Base-by-base conservation (phyloP, 2,888 invertebrate genomes). In the Tiliacea aurago region DNA sequence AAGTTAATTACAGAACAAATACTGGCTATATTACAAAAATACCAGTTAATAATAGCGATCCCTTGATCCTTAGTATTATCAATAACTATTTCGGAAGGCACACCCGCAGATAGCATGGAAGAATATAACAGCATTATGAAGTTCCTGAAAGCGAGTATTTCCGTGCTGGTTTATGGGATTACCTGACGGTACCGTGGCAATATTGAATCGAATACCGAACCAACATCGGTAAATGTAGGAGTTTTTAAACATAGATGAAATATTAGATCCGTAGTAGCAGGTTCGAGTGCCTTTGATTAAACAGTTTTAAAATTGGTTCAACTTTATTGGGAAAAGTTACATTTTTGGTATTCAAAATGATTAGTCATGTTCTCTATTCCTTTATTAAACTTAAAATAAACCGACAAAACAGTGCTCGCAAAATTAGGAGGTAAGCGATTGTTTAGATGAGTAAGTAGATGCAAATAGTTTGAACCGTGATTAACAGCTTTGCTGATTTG, bases 51-150 rank as follows among this genome's bases (percentile, higher is more conserved):
- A 87, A 81, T 76, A 79, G 23, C 53, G 49, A 76, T 81, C 82
- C 76, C 79, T 83, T 86, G 79, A 83, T 87, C 84, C 73, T 45
- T 20, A 72, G 69, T 70, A 74, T 78, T 87, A 86, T 76, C 84
- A 82, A 78, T 82, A 87, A 80, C 78, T 80, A 77, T 81, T 81
- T 76, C 62, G 73, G 72, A 59, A 62, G 63, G 70, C 73, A 83
- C 68, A 78, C 73, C 70, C 64, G 33, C 37, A 76, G 77, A 79
- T 81, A 77, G 84, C 75, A 73, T 68, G 66, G 80, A 70, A 79
- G 78, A 86, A 81, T 87, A 87, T 91, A 89, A 88, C 82, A 85
- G 81, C 88, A 86, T 90, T 88, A 88, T 87, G 83, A 90, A 90
- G 86, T 87, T 91, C 78, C 76, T 81, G 84, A 84, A 87, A 85